A percentile compares a stretch with the other conserved stretches of the same genome.
Conservation (phyloP, 1,140 invertebrate species). For the Oppia nitens region DNA sequence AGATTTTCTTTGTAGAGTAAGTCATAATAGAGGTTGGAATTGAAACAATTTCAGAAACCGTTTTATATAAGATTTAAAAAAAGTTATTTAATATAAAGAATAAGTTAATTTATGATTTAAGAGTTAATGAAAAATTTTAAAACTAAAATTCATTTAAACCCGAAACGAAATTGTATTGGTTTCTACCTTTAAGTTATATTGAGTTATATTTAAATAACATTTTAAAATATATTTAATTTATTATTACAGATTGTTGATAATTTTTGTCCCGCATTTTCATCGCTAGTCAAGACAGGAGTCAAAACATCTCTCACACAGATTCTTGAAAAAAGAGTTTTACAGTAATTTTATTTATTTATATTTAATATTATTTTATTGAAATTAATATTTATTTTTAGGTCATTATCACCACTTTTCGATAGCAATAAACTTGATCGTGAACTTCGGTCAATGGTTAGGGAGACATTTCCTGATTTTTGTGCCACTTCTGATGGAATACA, state of each 20-base stretch:
- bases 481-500: not conserved
- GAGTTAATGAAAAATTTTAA: no score
- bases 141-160: no score
- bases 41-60: not conserved
- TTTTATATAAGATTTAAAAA: conserved; percentile 2
- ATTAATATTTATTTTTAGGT: conserved; percentile 28
- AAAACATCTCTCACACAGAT: conserved; percentile 81
- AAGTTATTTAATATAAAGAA: conserved; percentile 18
- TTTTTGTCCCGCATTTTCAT: conserved; percentile 64
- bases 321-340: conserved; percentile 78
- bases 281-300: conserved; percentile 73
- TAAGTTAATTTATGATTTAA: no score
- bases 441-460: conserved; percentile 60
- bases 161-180: no score
- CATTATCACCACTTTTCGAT: conserved; percentile 75
- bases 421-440: conserved; percentile 81
- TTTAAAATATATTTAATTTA: conserved; percentile 16
- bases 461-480: conserved; percentile 72
- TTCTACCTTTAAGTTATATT: no score
- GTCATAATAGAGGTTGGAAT: conserved; percentile 4
- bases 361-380: conserved; percentile 3
- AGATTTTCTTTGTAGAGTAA: conserved; percentile 80
- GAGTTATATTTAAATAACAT: not conserved
- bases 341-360: conserved; percentile 26
- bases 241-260: conserved; percentile 68